Conservation (phyloP, 2,888 invertebrate species). For the Ischnus inquisitorius region DNA sequence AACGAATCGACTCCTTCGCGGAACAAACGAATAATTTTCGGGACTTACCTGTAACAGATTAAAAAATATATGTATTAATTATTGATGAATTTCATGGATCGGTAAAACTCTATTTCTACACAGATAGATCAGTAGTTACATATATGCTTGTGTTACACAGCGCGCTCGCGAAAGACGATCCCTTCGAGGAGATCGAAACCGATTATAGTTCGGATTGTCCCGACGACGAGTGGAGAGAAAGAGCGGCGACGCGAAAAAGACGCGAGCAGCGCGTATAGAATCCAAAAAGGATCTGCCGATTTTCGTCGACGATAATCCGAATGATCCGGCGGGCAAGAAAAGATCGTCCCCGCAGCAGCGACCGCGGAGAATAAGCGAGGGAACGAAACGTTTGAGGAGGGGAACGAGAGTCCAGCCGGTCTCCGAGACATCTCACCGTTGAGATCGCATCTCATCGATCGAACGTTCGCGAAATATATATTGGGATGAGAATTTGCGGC, state of each 20-base stretch:
- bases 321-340: constrained; percentile 68
- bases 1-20: not conserved
- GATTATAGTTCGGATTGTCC: constrained; percentile 67
- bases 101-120: not conserved
- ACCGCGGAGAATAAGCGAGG: constrained; percentile 22
- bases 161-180: constrained; percentile 71
- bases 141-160: constrained; percentile 1
- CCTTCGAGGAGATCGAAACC: constrained; percentile 73
- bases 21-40: not conserved
- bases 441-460: constrained; percentile 70
- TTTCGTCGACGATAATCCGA: constrained; percentile 70
- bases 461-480: constrained; percentile 54
- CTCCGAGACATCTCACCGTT: constrained; percentile 68
- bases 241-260: constrained; percentile 64
- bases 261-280: constrained; percentile 28
- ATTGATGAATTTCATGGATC: not conserved
- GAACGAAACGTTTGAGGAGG: not conserved
- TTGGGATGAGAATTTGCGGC: constrained; percentile 32
- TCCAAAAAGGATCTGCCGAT: constrained; percentile 62
- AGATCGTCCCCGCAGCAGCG: constrained; percentile 54
- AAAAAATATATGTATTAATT: not conserved
- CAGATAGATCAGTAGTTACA: constrained; percentile 44
- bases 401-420: constrained; percentile 52
- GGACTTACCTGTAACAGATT: constrained; percentile 21
- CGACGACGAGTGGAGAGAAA: constrained; percentile 55